Evolutionary conservation across 2,113 vertebrate genomes (phyloP), one percentile per base, ranked within the genome.

Genomic region (Rostratula benghalensis): DNA sequence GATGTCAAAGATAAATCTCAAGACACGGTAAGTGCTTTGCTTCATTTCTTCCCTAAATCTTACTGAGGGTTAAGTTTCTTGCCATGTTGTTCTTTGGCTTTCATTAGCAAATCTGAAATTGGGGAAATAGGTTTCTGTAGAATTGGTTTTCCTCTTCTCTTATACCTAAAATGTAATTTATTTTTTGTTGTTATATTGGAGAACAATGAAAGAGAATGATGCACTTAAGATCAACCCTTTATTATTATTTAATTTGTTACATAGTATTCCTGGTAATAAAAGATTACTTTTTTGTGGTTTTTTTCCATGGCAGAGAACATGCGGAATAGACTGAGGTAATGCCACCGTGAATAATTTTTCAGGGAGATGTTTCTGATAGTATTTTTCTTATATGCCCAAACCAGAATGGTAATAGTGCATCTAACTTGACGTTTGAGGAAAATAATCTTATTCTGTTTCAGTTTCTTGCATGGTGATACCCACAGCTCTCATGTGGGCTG

Each of bases 1-100:
- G 99, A 99, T 98, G 99, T 99, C 97, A 99, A 99, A 98, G 99
- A 99, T 93, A 99, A 98, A 97, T 98, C 97, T 96, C 98, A 98
- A 79, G 98, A 99, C 96, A 98, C 98, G 2, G 99, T 99, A 97
- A 99, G 99, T 99, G 94, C 90, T 97, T 89, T 46, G 33, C 12
- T n/a, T 89, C 11, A 0, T 25, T 91, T 83, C 64, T 84, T 95
- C 30, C 41, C 16, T 65, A 41, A 46, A 35, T 74, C 31, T 33
- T 57, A 13, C 11, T 43, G 10, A 76, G 43, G 22, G n/a, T 65
- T 83, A 19, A 30, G 27, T 79, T 79, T 88, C 54, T 84, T 1
- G 1, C 17, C n/a, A 3, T 37, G 6, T 9, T 54, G 3, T 65
- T 90, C 67, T 83, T 70, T 50, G 30, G 15, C 70, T 61, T 4